A percentile compares a stretch with the other conserved stretches of the same genome.
Evolutionary conservation across 2,113 vertebrate genomes (phyloP).

Genomic region (Xiphias gladius): DNA sequence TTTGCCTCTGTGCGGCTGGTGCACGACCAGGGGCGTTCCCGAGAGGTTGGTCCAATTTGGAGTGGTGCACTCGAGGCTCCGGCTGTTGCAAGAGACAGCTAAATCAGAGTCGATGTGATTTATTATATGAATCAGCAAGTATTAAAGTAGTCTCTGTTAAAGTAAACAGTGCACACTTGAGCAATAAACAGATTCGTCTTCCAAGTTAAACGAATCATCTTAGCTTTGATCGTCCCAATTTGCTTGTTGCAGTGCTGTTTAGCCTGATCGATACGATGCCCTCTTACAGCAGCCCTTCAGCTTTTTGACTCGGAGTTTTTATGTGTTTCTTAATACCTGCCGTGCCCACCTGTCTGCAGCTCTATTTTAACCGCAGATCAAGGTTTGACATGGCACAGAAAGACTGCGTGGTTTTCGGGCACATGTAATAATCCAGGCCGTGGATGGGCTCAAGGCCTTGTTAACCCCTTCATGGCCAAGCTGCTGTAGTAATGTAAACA

Average conservation of each 20-base stretch:
- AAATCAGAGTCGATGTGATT: constrained; percentile 20
- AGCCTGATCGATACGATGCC: constrained; percentile 46
- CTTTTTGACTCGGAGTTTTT: not conserved
- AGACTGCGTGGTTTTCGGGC: constrained; percentile 69
- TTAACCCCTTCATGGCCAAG: constrained; percentile 78
- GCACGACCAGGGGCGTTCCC: constrained; percentile 83
- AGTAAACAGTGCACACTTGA: not conserved
- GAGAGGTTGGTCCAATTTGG: constrained; percentile 76
- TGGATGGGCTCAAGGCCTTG: constrained; percentile 81
- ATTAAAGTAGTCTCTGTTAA: not conserved
- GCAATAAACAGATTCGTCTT: not conserved
- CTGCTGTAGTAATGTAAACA: constrained; percentile 85
- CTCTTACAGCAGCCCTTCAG: constrained; percentile 1
- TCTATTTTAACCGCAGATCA: not conserved
- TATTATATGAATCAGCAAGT: not conserved
- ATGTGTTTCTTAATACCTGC: constrained; percentile 4
- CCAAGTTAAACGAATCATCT: constrained; percentile 27
- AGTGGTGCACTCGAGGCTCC: constrained; percentile 73
- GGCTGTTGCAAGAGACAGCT: constrained; percentile 60
- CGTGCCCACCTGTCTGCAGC: constrained; percentile 18
- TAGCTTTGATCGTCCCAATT: constrained; percentile 38
- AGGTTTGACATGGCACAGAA: constrained; percentile 49
- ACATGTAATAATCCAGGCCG: constrained; percentile 78
- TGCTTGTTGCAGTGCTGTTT: constrained; percentile 44
- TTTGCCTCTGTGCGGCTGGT: constrained; percentile 74